A percentile compares a stretch with the other conserved stretches of the same genome.
phyloP scores from a whole-genome alignment of 2,113 vertebrate species.

The Ictalurus furcatus region DNA sequence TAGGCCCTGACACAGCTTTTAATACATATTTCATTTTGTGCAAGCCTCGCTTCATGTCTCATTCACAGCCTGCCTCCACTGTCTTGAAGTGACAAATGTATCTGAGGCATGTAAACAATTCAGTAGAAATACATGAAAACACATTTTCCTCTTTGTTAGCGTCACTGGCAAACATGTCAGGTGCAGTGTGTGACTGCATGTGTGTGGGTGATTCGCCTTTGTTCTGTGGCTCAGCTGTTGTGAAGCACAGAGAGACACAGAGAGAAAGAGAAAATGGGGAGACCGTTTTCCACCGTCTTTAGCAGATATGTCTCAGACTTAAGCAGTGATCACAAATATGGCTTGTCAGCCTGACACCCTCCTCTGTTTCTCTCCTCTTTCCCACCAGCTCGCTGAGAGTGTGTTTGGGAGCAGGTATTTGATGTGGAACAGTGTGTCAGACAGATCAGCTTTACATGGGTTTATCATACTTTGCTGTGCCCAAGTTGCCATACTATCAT shows the following conservation, averaged over 20 bases:
- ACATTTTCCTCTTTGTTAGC: slow-evolving; percentile 48
- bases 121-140: slow-evolving; percentile 60
- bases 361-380: slow-evolving; percentile 2
- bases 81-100: slow-evolving; percentile 55
- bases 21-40: slow-evolving; percentile 60
- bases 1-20: slow-evolving; percentile 50
- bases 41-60: slow-evolving; percentile 50
- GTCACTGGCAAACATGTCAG: slow-evolving; percentile 47
- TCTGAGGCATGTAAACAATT: slow-evolving; percentile 60
- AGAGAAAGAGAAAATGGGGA: slow-evolving; percentile 7
- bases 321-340: slow-evolving; percentile 50
- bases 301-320: slow-evolving; percentile 42
- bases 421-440: slow-evolving; percentile 5
- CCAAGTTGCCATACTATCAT: background rate
- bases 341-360: slow-evolving; percentile 50
- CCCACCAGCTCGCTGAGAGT: slow-evolving; percentile 9
- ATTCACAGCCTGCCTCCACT: slow-evolving; percentile 35
- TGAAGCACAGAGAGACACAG: slow-evolving; percentile 30
- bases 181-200: slow-evolving; percentile 41
- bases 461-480: slow-evolving; percentile 7
- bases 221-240: slow-evolving; percentile 52
- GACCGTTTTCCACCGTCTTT: slow-evolving; percentile 42
- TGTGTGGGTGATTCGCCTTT: slow-evolving; percentile 44
- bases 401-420: slow-evolving; percentile 9
- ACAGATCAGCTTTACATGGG: background rate